phyloP scores from a whole-genome alignment of 2,797 vertebrate species.

The Anabas testudineus region DNA sequence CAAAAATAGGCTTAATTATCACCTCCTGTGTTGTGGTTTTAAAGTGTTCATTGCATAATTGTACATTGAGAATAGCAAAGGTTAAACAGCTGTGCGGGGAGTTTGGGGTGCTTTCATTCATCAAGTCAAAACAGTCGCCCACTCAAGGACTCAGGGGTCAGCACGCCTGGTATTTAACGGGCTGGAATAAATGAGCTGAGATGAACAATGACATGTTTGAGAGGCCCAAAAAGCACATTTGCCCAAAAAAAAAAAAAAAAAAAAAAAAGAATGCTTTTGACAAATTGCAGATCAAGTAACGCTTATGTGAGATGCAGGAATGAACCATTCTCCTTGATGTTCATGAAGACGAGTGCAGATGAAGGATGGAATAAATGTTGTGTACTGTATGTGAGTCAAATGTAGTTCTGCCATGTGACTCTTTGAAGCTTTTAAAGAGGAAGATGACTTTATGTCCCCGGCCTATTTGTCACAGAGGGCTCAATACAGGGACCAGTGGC shows the following conservation, averaged over 20 bases:
- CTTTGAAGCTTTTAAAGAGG: background rate
- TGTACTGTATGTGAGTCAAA: background rate
- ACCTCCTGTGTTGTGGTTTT: slow-evolving; percentile 25
- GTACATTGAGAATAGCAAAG: slow-evolving; percentile 28
- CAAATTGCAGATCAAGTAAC: slow-evolving; percentile 2
- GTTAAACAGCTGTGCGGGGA: slow-evolving; percentile 44
- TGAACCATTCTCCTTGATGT: background rate
- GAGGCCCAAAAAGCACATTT: slow-evolving; percentile 7
- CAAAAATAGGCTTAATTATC: slow-evolving; percentile 41
- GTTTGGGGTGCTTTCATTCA: slow-evolving; percentile 37
- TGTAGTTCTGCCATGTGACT: background rate
- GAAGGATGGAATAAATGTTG: background rate
- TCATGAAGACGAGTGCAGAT: background rate
- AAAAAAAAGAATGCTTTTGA: no score
- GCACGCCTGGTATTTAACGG: slow-evolving; percentile 37
- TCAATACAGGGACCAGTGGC: background rate
- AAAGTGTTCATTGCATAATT: slow-evolving; percentile 39
- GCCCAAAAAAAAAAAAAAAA: background rate
- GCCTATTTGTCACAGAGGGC: slow-evolving; percentile 14
- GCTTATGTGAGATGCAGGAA: background rate
- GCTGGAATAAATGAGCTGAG: slow-evolving; percentile 36
- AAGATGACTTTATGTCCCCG: background rate
- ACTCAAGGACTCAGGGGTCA: slow-evolving; percentile 45
- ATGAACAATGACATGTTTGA: slow-evolving; percentile 30
- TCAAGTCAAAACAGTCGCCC: slow-evolving; percentile 55